phyloP scores from a whole-genome alignment of 2,888 invertebrate genomes.

The Gastrophysa polygoni region DNA sequence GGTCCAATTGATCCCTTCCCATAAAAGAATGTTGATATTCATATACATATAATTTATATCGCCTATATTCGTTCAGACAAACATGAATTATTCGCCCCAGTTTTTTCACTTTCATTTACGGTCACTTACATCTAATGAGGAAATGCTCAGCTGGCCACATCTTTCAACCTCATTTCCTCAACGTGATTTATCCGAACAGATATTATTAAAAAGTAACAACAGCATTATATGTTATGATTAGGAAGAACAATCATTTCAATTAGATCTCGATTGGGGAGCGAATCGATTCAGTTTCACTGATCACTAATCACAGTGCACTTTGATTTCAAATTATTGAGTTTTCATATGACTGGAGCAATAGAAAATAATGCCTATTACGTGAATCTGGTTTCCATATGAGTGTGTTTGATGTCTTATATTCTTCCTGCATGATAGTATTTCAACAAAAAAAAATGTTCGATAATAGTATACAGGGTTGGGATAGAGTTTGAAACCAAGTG shows the following conservation, averaged over 20 bases:
- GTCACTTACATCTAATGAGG: slow-evolving; percentile 11
- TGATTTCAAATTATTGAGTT: no score
- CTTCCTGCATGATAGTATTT: no score
- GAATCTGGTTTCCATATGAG: no score
- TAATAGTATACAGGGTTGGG: no score
- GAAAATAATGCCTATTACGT: no score
- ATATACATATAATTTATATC: no score
- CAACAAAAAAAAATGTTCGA: no score
- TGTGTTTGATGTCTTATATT: no score
- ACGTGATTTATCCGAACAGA: neutral
- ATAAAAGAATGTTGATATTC: no score
- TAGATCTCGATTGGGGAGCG: slow-evolving; percentile 27
- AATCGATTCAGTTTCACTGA: slow-evolving; percentile 27
- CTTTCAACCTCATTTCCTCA: slow-evolving; percentile 10
- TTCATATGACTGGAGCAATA: no score
- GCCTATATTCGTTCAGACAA: neutral
- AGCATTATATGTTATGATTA: slow-evolving; percentile 21
- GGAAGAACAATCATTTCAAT: slow-evolving; percentile 22
- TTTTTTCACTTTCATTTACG: slow-evolving; percentile 13
- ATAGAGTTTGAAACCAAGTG: no score
- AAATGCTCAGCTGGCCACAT: slow-evolving; percentile 12
- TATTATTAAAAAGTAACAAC: slow-evolving; percentile 27
- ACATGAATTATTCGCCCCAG: slow-evolving; percentile 3
- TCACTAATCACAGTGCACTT: neutral
- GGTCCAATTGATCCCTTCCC: no score